These are phyloP conservation scores for Lethrus apterus DNA, from an alignment of 1,140 invertebrate species.

Conservation along the genomic window DNA sequence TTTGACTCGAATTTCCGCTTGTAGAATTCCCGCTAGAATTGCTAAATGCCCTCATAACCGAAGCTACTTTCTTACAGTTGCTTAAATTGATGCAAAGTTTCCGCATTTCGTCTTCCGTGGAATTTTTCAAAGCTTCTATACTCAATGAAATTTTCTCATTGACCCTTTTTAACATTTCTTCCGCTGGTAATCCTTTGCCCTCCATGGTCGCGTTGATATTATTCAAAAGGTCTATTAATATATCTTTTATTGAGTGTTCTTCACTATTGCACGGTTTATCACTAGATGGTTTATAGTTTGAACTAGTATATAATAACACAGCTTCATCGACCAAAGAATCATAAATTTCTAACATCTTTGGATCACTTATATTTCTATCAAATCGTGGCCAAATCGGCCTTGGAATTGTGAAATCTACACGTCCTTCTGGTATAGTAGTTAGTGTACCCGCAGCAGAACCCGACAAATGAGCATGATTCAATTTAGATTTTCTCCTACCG, in stretches of 20 bases:
- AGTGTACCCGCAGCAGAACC: conserved; percentile 32
- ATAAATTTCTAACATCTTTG: conserved; percentile 9
- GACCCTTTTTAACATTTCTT: conserved; percentile 42
- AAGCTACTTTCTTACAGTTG: conserved; percentile 32
- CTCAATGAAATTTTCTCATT: conserved; percentile 40
- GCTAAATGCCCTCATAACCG: conserved; percentile 35
- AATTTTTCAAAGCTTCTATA: conserved; percentile 32
- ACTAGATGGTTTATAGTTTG: conserved; percentile 23
- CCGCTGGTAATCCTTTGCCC: conserved; percentile 34
- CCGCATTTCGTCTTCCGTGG: conserved; percentile 40
- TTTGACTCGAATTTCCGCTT: conserved; percentile 28
- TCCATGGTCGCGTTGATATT: conserved; percentile 44
- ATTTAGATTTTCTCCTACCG: conserved; percentile 21
- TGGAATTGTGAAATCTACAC: conserved; percentile 35
- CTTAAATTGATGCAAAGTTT: conserved; percentile 36
- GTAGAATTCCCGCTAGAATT: conserved; percentile 25
- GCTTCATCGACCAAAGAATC: conserved; percentile 37
- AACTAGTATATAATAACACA: conserved; percentile 34
- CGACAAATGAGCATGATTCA: conserved; percentile 19
- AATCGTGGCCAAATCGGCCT: conserved; percentile 37
- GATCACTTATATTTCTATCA: conserved; percentile 11
- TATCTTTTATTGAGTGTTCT: conserved; percentile 36
- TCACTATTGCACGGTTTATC: conserved; percentile 8
- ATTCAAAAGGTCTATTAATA: conserved; percentile 42
- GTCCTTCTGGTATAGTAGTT: conserved; percentile 39